These are phyloP conservation scores for Sandelia bainsii DNA, from an alignment of 2,797 vertebrate genomes.

Conservation along the genomic window DNA sequence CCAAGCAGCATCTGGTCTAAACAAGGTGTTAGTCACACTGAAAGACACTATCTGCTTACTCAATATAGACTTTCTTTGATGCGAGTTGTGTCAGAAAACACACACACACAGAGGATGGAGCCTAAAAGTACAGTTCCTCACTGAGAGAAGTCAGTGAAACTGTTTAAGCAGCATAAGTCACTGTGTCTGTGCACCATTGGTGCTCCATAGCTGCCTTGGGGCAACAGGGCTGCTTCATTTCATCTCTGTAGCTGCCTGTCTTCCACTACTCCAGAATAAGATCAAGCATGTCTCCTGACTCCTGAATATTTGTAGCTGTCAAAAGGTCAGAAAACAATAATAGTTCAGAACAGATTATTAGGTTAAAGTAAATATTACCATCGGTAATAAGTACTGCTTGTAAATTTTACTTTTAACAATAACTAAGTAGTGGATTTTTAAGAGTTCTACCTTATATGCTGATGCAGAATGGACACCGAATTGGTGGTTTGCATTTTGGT, in stretches of 20 bases:
- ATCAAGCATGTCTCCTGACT: constrained; percentile 64
- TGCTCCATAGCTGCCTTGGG: constrained; percentile 52
- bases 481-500: neutral
- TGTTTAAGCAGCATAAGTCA: constrained; percentile 32
- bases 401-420: too few species aligned
- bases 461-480: too few species aligned
- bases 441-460: too few species aligned
- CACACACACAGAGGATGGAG: neutral
- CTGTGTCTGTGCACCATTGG: constrained; percentile 29
- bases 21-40: neutral
- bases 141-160: constrained; percentile 19
- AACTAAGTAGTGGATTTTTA: too few species aligned
- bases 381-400: too few species aligned
- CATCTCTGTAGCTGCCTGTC: constrained; percentile 63
- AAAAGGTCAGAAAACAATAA: constrained; percentile 58
- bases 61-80: neutral
- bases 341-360: constrained; percentile 20
- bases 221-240: constrained; percentile 61
- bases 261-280: constrained; percentile 51
- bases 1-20: neutral
- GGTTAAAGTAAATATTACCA: too few species aligned
- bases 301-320: constrained; percentile 69
- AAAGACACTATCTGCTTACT: neutral
- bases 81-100: neutral
- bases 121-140: constrained; percentile 6